Conservation (phyloP, 2,113 vertebrate genomes). For the Hemichromis elongatus region DNA sequence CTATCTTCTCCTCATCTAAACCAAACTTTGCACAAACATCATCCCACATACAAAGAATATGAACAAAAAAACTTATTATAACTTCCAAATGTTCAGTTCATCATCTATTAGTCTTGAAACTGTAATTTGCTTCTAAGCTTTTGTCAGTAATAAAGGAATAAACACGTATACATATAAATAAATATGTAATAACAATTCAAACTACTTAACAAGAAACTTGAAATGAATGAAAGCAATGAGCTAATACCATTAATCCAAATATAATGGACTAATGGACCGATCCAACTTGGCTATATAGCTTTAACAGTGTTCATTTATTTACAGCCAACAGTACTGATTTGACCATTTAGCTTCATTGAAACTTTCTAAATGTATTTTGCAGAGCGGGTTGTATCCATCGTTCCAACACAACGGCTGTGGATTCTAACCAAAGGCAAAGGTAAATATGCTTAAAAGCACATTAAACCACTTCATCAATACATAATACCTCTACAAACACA, state of each 20-base stretch:
- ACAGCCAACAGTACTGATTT: not conserved
- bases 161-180: not conserved
- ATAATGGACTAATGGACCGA: not conserved
- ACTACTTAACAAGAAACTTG: not conserved
- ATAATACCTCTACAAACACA: not conserved
- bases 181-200: not conserved
- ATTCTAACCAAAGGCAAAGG: constrained; percentile 57
- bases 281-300: rapidly evolving
- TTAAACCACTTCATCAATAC: not conserved
- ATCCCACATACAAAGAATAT: not conserved
- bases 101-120: rapidly evolving
- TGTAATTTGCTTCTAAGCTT: rapidly evolving
- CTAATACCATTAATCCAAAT: not conserved
- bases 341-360: rapidly evolving
- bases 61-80: not conserved
- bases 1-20: not conserved
- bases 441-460: constrained; percentile 18
- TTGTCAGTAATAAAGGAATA: not conserved
- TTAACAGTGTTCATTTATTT: not conserved
- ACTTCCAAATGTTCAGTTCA: not conserved
- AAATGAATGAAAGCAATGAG: not conserved
- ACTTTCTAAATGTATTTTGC: not conserved
- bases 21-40: not conserved
- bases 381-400: constrained; percentile 69
- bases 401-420: constrained; percentile 62